Evolutionary conservation across 2,113 vertebrate species (phyloP).

Genomic region (Corythornis madagascariensis): DNA sequence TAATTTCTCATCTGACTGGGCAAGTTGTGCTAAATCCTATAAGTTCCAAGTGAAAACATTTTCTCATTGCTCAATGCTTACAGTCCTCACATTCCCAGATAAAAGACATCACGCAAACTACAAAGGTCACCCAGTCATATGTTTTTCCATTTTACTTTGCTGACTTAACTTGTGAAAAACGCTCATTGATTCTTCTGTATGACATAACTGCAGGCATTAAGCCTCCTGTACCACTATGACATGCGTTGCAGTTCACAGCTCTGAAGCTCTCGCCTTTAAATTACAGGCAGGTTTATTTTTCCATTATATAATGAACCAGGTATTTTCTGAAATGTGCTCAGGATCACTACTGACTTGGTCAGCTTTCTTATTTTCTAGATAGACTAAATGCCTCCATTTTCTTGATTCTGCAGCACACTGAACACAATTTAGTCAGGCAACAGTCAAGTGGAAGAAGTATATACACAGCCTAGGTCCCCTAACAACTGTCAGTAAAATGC

Average conservation of each 20-base stretch:
- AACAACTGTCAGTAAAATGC: neutral
- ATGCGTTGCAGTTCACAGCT: neutral
- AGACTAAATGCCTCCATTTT: neutral
- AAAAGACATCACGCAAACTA: neutral
- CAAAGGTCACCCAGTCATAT: neutral
- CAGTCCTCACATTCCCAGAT: neutral
- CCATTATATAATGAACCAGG: neutral
- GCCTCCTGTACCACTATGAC: neutral
- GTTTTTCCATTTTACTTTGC: neutral
- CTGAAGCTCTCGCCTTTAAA: neutral
- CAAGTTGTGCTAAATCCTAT: neutral
- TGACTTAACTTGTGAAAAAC: slow-evolving; percentile 5
- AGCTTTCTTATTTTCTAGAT: neutral
- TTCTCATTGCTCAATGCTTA: neutral
- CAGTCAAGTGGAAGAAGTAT: neutral
- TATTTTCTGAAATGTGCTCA: neutral
- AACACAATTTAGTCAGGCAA: neutral
- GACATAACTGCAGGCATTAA: neutral
- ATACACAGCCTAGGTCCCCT: no score
- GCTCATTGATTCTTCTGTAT: neutral
- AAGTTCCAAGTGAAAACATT: neutral
- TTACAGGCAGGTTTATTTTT: neutral
- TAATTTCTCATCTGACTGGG: neutral
- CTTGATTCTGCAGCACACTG: neutral
- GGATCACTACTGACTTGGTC: neutral